Conservation (phyloP, 2,113 vertebrate species). For the Suncus etruscus region DNA sequence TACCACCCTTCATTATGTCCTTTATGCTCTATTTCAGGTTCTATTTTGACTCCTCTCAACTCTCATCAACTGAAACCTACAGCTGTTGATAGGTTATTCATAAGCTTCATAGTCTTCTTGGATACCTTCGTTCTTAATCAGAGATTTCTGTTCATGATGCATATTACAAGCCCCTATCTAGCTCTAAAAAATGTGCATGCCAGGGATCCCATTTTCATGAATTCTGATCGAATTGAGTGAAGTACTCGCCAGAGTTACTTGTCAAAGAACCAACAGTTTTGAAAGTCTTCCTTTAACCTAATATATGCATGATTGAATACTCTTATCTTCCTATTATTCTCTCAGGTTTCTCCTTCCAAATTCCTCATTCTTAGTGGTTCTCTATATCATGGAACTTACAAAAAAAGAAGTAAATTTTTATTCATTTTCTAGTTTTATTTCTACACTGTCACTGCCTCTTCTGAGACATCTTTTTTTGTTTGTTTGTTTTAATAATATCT, state of each 20-base stretch:
- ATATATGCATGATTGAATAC: neutral
- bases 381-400: neutral
- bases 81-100: too few species aligned
- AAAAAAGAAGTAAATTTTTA: neutral
- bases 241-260: neutral
- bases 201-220: neutral
- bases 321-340: fast-evolving
- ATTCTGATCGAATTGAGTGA: neutral
- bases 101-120: too few species aligned
- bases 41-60: neutral
- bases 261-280: neutral
- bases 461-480: neutral
- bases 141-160: too few species aligned
- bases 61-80: fast-evolving
- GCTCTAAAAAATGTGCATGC: neutral
- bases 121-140: neutral
- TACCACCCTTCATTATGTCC: neutral
- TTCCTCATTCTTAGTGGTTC: neutral
- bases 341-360: neutral
- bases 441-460: neutral
- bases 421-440: neutral
- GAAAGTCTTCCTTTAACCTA: neutral
- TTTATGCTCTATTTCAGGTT: too few species aligned
- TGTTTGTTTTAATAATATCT: too few species aligned
- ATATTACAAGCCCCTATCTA: too few species aligned